Base-by-base conservation (phyloP, 2,113 vertebrate species). In the Carassius gibelio region DNA sequence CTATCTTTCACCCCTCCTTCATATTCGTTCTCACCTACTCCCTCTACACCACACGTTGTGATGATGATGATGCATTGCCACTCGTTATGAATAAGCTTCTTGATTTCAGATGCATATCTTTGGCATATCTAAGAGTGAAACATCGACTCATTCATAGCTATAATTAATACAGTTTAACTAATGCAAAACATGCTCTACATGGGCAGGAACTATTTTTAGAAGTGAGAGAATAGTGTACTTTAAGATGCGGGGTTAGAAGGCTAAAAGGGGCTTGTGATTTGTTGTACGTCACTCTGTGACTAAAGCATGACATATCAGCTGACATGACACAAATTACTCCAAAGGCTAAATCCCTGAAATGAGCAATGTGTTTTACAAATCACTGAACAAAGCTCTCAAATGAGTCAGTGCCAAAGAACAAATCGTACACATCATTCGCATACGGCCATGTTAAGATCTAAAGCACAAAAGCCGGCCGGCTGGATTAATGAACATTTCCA, bases 311-410 rank as follows among this genome's bases (percentile, higher is more conserved):
- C 79, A 81, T 81, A 81, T 72, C 68, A 83, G 50, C 81, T 83
- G 68, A 72, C 81, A 59, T 82, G 81, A 83, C 81, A 74, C 81
- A 83, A 57, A 83, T 72, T 74, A 83, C 68, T 83, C 68, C 66
- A 59, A 72, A 59, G 30, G 21, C 21, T 74, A 34, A 83, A 38
- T 83, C 81, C 42, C 15, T 72, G 30, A 83, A 59, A 83, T 83
- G 81, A 83, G 68, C 66, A 83, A 83, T 83, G 81, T 74, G 68
- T 83, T 83, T 83, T 83, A 83, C 81, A 72, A 83, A 83, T 83
- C 81, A 83, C 66, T 83, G 66, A 71, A 83, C 81, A 83, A 72
- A 83, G 81, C 66, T 10, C 50, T 81, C 50, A 59, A 42, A 83
- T 72, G 68, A 83, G 81, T 83, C 81, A 72, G 81, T 9, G 30